phyloP scores from a whole-genome alignment of 2,797 vertebrate species.

The Bovichtus diacanthus region DNA sequence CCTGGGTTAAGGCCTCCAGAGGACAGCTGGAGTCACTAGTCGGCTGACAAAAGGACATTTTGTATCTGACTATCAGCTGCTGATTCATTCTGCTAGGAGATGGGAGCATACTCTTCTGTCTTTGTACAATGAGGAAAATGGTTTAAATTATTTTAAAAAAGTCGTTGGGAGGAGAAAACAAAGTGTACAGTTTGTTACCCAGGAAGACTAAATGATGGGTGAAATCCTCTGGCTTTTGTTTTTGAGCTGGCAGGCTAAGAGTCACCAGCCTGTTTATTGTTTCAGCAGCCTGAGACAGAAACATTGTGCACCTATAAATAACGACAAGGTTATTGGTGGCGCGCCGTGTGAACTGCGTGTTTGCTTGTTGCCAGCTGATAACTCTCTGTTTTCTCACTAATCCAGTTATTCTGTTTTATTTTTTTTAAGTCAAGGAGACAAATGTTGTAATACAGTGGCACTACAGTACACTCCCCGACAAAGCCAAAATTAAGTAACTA shows the following conservation, averaged over 20 bases:
- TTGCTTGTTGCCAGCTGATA: constrained; percentile 33
- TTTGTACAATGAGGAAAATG: constrained; percentile 11
- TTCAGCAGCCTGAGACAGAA: constrained; percentile 35
- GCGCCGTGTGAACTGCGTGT: constrained; percentile 13
- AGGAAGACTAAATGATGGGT: constrained; percentile 32
- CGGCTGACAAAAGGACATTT: constrained; percentile 61
- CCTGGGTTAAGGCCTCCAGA: constrained; percentile 19
- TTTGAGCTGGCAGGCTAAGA: constrained; percentile 31
- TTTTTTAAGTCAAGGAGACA: constrained; percentile 10
- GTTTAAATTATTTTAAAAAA: constrained; percentile 8
- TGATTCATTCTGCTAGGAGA: constrained; percentile 49
- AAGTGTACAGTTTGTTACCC: constrained; percentile 22
- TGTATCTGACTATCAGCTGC: constrained; percentile 72
- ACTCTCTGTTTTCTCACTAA: constrained; percentile 9
- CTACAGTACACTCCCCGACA: no score
- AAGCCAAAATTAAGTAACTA: no score
- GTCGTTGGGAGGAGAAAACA: constrained; percentile 6
- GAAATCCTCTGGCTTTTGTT: constrained; percentile 48
- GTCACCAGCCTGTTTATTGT: constrained; percentile 45
- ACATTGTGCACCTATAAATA: constrained; percentile 35
- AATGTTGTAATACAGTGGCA: no score
- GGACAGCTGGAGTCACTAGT: constrained; percentile 23
- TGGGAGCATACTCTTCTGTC: constrained; percentile 16
- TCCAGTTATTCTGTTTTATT: neutral
- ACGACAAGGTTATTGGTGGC: constrained; percentile 38